Percentiles rank a stretch among this genome's conserved stretches.
Evolutionary conservation across 2,888 invertebrate species (phyloP).

Genomic region (Morpho achilles): DNA sequence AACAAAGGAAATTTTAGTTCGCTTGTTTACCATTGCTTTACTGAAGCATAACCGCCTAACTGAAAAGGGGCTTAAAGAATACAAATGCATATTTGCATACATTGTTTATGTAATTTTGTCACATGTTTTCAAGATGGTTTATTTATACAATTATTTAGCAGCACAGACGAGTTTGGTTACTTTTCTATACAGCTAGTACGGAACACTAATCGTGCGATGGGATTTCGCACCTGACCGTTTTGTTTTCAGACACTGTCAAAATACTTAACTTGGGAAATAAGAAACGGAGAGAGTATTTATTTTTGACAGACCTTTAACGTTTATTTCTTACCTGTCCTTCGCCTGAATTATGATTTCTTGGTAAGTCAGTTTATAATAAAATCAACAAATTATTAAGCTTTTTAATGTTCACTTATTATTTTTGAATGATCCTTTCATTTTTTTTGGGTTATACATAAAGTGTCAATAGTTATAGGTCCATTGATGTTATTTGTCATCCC

Average conservation of each 20-base stretch:
- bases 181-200: slow-evolving; percentile 6
- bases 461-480: too few species aligned
- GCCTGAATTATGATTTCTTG: slow-evolving; percentile 22
- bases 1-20: background rate
- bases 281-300: slow-evolving; percentile 33
- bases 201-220: slow-evolving; percentile 29
- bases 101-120: background rate
- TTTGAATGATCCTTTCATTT: background rate
- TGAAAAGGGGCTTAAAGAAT: slow-evolving; percentile 14
- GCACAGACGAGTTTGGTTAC: background rate
- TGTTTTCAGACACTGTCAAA: slow-evolving; percentile 34
- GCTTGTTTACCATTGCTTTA: slow-evolving; percentile 18
- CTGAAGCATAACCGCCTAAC: slow-evolving; percentile 15
- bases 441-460: too few species aligned
- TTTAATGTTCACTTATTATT: background rate
- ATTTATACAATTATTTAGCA: background rate
- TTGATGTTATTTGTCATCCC: background rate
- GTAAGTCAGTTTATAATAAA: slow-evolving; percentile 28
- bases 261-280: slow-evolving; percentile 33
- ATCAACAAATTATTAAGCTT: background rate
- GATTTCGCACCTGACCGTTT: slow-evolving; percentile 33
- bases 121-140: background rate
- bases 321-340: slow-evolving; percentile 21
- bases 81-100: background rate
- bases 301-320: slow-evolving; percentile 22